Conservation (phyloP, 2,888 invertebrate species). For the Trichogramma dendrolimi region DNA sequence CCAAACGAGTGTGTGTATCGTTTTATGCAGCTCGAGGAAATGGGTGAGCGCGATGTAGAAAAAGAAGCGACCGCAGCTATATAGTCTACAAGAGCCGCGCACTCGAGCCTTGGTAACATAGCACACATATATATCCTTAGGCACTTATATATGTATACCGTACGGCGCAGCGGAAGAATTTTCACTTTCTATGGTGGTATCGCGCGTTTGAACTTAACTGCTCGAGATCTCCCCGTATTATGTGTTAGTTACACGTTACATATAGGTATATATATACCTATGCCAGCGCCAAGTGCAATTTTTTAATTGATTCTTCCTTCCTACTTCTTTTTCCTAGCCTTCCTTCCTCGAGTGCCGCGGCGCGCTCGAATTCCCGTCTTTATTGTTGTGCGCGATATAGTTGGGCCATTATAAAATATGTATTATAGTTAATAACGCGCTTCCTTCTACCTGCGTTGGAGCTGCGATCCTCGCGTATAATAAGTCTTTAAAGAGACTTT, state of each 20-base stretch:
- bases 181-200: constrained; percentile 19
- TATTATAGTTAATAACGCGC: no score
- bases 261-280: neutral
- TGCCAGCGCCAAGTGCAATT: neutral
- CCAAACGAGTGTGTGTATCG: neutral
- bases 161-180: constrained; percentile 15
- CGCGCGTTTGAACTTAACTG: neutral
- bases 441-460: no score
- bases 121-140: neutral
- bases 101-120: neutral
- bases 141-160: constrained; percentile 1
- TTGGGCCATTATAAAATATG: no score
- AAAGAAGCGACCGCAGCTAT: constrained; percentile 9
- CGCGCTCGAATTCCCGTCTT: neutral
- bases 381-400: no score
- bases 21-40: constrained; percentile 8
- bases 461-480: no score
- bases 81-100: neutral
- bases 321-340: neutral
- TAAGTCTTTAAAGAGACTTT: no score
- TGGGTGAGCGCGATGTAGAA: constrained; percentile 7
- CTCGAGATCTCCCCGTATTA: no score
- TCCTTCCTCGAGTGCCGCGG: neutral
- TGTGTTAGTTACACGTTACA: no score
- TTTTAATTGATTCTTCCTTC: constrained; percentile 23